Evolutionary conservation across 1,140 invertebrate species (phyloP).

Genomic region (Scaptomyza hsui): DNA sequence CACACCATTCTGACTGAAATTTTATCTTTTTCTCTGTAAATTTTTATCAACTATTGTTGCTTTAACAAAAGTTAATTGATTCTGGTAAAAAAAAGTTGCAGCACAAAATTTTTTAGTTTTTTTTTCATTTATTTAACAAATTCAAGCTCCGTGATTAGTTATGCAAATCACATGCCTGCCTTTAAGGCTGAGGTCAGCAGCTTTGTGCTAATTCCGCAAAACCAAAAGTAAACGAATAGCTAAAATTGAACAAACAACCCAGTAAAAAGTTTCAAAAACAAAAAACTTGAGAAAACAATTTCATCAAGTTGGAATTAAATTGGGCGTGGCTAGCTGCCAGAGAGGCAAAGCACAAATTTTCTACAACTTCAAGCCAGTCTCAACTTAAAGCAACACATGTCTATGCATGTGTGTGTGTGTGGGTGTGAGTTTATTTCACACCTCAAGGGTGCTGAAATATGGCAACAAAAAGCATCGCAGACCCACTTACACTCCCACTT

Average conservation of each 20-base stretch:
- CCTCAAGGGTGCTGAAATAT: constrained; percentile 80
- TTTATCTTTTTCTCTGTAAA: not conserved
- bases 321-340: constrained; percentile 14
- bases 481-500: not conserved
- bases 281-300: constrained; percentile 30
- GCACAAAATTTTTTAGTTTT: not conserved
- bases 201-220: constrained; percentile 21
- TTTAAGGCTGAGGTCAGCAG: constrained; percentile 9
- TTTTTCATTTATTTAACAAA: constrained; percentile 10
- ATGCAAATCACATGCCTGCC: constrained; percentile 51
- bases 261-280: constrained; percentile 16
- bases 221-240: constrained; percentile 21
- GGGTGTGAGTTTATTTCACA: constrained; percentile 69
- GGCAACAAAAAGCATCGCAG: constrained; percentile 57
- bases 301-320: constrained; percentile 37
- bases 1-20: not conserved
- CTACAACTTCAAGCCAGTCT: constrained; percentile 14
- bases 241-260: constrained; percentile 24
- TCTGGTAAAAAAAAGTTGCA: constrained; percentile 2
- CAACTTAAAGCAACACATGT: constrained; percentile 30
- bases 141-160: constrained; percentile 43
- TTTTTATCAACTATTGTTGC: not conserved
- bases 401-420: constrained; percentile 16
- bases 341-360: constrained; percentile 5
- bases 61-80: not conserved